Evolutionary conservation across 1,140 invertebrate species (phyloP), one percentile per base, ranked within the genome.

Genomic region (Spodoptera frugiperda): DNA sequence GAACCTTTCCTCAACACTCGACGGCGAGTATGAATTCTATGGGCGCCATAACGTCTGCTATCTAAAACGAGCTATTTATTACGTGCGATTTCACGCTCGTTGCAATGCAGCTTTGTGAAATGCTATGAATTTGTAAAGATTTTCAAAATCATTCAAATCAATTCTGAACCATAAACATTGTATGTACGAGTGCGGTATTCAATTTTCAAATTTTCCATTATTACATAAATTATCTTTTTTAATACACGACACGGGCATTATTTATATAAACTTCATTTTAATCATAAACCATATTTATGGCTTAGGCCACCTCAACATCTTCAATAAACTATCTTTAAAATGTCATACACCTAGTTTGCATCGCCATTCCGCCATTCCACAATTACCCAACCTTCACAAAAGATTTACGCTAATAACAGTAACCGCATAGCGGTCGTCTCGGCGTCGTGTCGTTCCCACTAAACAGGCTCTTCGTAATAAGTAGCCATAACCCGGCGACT

Each of bases 401-500:
- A 72, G 68, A 72, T 72, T 72, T 72, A 72, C 51, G 21, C 68
- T 71, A 57, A 72, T 72, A 57, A 72, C 25, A 21, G 1, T 19
- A 14, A 57, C 68, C 68, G 33, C 68, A 72, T 9, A 17, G 14
- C 12, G 48, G 30, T 67, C 63, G 63, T 67, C 25, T 33, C 55
- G 71, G 3, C 44, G 6, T 44, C 71, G 55, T 30, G 21, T 61
- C 44, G 44, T 74, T 39, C 2, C 55, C 55, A 48, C 44, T 49
- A 74, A 74, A 21, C 30, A 4, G 14, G 21, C 55, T 3, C 10
- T 0, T 11, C 17, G 54, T 76, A 83, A 82, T 82, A 86, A 87
- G 83, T 87, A 86, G 87, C 87, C 80, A 87, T 89, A 87, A 85
- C 80, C 79, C 81, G 79, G 77, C 84, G 88, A 88, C 83, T 86